Evolutionary conservation across 1,140 invertebrate genomes (phyloP).

Genomic region (Drosophila grimshawi): DNA sequence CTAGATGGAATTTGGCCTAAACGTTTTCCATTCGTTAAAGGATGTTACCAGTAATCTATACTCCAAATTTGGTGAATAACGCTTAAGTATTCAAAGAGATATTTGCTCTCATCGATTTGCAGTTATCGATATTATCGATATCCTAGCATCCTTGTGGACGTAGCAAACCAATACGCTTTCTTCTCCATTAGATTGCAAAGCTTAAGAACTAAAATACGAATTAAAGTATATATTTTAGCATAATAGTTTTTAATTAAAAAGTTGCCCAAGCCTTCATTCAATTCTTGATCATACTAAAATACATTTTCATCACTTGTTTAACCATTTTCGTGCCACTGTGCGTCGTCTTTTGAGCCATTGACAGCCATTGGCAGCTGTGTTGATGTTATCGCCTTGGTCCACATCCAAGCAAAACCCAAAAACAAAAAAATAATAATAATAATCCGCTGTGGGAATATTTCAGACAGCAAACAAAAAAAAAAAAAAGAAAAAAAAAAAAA

Average conservation of each 20-base stretch:
- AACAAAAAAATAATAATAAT: constrained; percentile 15
- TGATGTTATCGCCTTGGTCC: constrained; percentile 76
- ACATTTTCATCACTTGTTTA: not conserved
- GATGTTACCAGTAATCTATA: too few relatives aligned
- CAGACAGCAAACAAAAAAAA: not conserved
- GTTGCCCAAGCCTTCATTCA: too few relatives aligned
- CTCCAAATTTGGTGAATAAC: too few relatives aligned
- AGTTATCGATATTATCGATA: too few relatives aligned
- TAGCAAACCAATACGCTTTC: too few relatives aligned
- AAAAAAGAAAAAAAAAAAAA: constrained; percentile 17
- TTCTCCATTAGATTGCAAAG: not conserved
- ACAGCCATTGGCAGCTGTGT: constrained; percentile 58
- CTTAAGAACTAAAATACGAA: not conserved
- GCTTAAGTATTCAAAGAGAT: too few relatives aligned
- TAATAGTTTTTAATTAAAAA: too few relatives aligned
- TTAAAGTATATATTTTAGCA: too few relatives aligned
- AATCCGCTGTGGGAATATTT: constrained; percentile 66
- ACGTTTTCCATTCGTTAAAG: too few relatives aligned
- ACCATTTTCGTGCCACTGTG: constrained; percentile 42
- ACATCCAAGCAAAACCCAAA: not conserved
- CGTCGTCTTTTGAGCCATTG: constrained; percentile 54
- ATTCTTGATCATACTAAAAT: not conserved
- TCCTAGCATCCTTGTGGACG: too few relatives aligned
- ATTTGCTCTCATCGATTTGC: too few relatives aligned
- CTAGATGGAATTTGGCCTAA: too few relatives aligned